Evolutionary conservation across 2,888 invertebrate genomes (phyloP).

Genomic region (Leptopterna dolabrata): DNA sequence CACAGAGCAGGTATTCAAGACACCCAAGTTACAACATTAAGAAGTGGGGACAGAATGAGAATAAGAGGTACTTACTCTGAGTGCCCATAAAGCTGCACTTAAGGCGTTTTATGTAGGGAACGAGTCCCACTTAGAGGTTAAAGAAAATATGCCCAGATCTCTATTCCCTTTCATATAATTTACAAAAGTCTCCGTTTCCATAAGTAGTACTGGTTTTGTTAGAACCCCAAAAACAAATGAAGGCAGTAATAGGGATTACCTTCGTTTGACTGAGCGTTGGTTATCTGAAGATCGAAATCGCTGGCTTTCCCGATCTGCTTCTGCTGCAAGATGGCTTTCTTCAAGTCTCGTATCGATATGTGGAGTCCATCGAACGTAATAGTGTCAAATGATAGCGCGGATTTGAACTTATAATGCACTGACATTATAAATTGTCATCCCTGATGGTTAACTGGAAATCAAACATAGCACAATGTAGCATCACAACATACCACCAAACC

Average conservation of each 20-base stretch:
- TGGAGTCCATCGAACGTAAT: constrained; percentile 97
- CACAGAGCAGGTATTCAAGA: too few relatives aligned
- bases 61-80: too few relatives aligned
- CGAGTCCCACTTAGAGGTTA: too few relatives aligned
- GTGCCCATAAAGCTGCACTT: too few relatives aligned
- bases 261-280: constrained; percentile 97
- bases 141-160: too few relatives aligned
- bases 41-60: too few relatives aligned
- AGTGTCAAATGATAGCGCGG: constrained; percentile 94
- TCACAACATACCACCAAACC: not conserved
- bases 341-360: constrained; percentile 94
- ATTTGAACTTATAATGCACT: constrained; percentile 99
- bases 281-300: constrained; percentile 95
- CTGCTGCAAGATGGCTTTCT: constrained; percentile 93
- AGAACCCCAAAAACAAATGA: not conserved
- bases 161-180: too few relatives aligned
- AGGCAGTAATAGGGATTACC: constrained; percentile 70
- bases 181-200: too few relatives aligned
- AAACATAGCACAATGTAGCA: constrained; percentile 6
- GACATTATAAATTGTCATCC: constrained; percentile 74
- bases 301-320: constrained; percentile 93
- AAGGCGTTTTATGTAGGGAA: too few relatives aligned
- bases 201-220: not conserved
- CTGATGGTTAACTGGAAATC: constrained; percentile 42
- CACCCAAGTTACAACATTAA: too few relatives aligned